Evolutionary conservation across 2,797 vertebrate species (phyloP).

Genomic region (Hirundo rustica): DNA sequence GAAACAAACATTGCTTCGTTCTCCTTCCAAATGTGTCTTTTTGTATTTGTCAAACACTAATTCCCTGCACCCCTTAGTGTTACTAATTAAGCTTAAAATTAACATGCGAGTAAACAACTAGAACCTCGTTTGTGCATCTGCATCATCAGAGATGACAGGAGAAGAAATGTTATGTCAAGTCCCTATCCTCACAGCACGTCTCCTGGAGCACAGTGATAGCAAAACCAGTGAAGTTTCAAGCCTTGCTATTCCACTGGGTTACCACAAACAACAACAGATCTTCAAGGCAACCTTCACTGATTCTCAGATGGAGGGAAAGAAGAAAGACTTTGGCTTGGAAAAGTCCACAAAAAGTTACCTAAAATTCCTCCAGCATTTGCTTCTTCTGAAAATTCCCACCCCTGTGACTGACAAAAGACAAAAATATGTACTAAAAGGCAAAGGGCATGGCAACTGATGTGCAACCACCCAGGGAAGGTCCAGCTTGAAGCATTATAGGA

Average conservation of each 20-base stretch:
- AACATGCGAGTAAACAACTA: conserved; percentile 53
- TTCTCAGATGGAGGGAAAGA: neutral
- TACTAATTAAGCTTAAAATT: conserved; percentile 68
- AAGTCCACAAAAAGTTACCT: neutral
- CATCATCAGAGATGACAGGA: conserved; percentile 45
- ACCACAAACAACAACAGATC: neutral
- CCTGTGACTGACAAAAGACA: neutral
- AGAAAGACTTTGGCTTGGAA: neutral
- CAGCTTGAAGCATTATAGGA: neutral
- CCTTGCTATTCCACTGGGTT: conserved; percentile 8
- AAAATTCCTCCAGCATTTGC: neutral
- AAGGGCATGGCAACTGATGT: neutral
- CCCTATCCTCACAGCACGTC: neutral
- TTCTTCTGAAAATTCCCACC: neutral
- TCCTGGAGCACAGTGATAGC: neutral
- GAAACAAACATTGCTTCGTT: conserved; percentile 8
- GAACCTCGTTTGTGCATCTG: conserved; percentile 32
- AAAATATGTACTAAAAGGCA: neutral
- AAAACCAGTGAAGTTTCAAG: conserved; percentile 18
- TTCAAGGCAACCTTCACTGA: neutral
- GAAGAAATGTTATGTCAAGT: conserved; percentile 43
- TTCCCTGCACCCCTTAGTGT: conserved; percentile 39
- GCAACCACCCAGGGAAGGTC: neutral
- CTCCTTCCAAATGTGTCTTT: conserved; percentile 19
- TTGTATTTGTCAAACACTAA: conserved; percentile 55